These are phyloP conservation scores for Phania funesta DNA, from an alignment of 2,888 invertebrate species.

Conservation along the genomic window DNA sequence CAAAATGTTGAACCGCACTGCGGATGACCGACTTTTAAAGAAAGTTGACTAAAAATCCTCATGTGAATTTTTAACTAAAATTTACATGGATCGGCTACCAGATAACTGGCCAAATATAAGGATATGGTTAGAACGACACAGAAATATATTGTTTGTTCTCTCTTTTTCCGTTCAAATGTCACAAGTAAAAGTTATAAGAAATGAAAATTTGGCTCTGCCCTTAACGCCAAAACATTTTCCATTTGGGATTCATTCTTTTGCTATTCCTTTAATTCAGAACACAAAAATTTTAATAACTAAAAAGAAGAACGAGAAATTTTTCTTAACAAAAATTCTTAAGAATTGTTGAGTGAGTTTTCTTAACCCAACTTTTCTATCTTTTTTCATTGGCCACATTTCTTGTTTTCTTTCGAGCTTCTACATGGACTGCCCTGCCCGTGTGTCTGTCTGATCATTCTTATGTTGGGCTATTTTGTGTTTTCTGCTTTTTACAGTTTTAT, in stretches of 20 bases:
- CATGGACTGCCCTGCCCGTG: constrained; percentile 16
- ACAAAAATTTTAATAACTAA: neutral
- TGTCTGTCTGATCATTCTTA: constrained; percentile 4
- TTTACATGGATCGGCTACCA: no score
- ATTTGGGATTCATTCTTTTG: constrained; percentile 29
- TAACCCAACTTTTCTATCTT: neutral
- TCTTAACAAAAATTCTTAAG: constrained; percentile 26
- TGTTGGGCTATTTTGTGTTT: neutral
- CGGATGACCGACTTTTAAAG: no score
- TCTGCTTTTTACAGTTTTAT: neutral
- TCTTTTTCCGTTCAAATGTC: no score
- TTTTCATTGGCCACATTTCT: neutral
- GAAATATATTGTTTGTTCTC: no score
- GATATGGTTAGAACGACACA: no score
- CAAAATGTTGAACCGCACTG: no score
- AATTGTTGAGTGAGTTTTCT: constrained; percentile 12
- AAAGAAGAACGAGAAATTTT: neutral
- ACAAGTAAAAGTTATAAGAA: no score
- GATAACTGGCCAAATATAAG: no score
- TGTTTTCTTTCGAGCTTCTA: neutral
- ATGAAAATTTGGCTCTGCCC: no score
- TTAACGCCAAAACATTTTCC: neutral
- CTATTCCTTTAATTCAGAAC: neutral
- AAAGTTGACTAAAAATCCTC: no score
- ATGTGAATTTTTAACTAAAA: no score